These are phyloP conservation scores for Eufriesea mexicana DNA, from an alignment of 1,140 invertebrate genomes.

Conservation along the genomic window DNA sequence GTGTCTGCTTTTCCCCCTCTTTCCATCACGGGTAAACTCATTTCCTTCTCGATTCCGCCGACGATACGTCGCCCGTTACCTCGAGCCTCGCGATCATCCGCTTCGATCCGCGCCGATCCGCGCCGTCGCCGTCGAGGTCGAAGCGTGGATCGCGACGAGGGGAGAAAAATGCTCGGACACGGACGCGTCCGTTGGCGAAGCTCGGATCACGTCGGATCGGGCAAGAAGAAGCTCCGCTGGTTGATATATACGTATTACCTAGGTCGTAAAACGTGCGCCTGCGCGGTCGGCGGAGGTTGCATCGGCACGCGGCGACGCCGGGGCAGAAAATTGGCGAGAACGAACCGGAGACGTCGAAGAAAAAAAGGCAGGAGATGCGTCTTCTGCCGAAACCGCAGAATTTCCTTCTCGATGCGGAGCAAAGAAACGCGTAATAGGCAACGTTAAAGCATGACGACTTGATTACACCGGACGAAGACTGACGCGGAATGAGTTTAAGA, in stretches of 20 bases:
- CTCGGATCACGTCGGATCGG: neutral
- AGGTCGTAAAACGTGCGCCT: neutral
- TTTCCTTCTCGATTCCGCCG: slow-evolving; percentile 28
- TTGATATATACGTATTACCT: neutral
- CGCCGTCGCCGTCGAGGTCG: slow-evolving; percentile 39
- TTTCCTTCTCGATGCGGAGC: slow-evolving; percentile 20
- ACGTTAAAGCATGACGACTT: slow-evolving; percentile 55
- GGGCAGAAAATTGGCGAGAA: slow-evolving; percentile 25
- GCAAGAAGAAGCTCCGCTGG: neutral
- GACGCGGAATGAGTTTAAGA: slow-evolving; percentile 54
- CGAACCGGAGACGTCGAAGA: slow-evolving; percentile 12
- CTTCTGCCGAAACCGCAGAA: slow-evolving; percentile 37
- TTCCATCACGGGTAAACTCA: slow-evolving; percentile 22
- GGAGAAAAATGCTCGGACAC: too few species aligned
- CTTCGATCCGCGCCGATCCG: too few species aligned
- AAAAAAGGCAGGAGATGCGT: neutral
- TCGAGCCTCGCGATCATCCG: too few species aligned
- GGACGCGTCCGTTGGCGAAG: too few species aligned
- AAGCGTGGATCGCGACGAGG: too few species aligned
- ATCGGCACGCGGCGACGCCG: neutral
- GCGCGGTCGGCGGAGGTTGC: neutral
- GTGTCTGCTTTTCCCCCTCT: slow-evolving; percentile 18
- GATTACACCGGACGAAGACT: slow-evolving; percentile 50
- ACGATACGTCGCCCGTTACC: too few species aligned
- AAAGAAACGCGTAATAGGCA: slow-evolving; percentile 47